Evolutionary conservation across 92 coral and sea anemone species (phyloP).

Genomic region (Bergia puertoricense): DNA sequence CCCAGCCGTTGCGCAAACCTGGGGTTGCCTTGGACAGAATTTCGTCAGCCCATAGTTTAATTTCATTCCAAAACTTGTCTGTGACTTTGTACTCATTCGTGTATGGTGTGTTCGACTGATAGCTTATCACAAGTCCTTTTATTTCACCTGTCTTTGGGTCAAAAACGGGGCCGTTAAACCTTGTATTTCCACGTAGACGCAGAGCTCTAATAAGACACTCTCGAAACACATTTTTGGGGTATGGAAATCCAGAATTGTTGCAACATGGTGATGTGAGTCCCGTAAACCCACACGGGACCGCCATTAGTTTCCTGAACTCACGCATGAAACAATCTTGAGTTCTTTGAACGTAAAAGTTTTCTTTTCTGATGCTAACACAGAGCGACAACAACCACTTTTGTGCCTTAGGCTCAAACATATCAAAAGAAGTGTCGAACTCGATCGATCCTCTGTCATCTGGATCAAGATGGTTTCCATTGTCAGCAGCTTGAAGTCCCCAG

Average conservation of each 20-base stretch:
- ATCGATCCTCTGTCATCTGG: constrained; percentile 80
- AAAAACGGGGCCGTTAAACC: constrained; percentile 33
- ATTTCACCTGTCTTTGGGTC: constrained; percentile 39
- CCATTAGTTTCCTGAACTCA: background rate
- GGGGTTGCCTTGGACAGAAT: constrained; percentile 72
- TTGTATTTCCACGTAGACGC: too few species aligned
- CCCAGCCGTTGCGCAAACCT: constrained; percentile 83
- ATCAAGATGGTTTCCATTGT: constrained; percentile 84
- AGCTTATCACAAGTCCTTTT: constrained; percentile 52
- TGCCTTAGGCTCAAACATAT: constrained; percentile 57
- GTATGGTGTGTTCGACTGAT: constrained; percentile 60
- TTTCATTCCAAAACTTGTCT: constrained; percentile 73
- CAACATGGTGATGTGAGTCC: constrained; percentile 45
- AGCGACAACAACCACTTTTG: constrained; percentile 73
- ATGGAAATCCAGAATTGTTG: constrained; percentile 63
- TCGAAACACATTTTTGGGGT: constrained; percentile 44
- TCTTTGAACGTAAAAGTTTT: constrained; percentile 53
- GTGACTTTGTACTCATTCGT: constrained; percentile 63
- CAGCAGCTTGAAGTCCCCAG: constrained; percentile 84
- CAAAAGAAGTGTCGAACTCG: constrained; percentile 67
- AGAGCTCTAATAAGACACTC: constrained; percentile 29
- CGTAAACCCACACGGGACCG: background rate
- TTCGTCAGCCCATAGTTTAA: constrained; percentile 58
- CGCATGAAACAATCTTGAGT: constrained; percentile 54
- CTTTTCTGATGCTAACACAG: constrained; percentile 58